Conservation (phyloP, 1,140 invertebrate species). For the Cryptotermes secundus region DNA sequence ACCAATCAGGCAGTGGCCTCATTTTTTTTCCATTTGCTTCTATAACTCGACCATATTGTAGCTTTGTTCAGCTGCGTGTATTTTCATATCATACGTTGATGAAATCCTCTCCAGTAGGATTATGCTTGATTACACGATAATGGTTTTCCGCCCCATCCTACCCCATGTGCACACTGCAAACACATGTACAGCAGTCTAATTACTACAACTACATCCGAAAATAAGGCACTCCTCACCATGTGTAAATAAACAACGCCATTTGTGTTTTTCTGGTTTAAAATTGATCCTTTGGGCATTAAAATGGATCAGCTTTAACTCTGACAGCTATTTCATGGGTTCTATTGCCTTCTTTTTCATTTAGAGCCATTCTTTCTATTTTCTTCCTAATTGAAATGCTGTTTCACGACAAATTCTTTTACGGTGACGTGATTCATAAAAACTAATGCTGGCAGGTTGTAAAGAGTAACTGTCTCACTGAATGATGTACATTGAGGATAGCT, state of each 20-base stretch:
- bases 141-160: constrained; percentile 5
- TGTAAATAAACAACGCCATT: constrained; percentile 10
- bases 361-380: background rate
- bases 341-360: background rate
- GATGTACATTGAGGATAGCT: background rate
- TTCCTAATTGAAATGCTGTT: background rate
- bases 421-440: background rate
- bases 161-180: background rate
- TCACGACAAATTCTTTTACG: background rate
- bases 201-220: constrained; percentile 8
- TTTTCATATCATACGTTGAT: constrained; percentile 27
- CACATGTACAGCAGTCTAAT: background rate
- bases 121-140: constrained; percentile 30
- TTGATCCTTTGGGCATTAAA: constrained; percentile 17
- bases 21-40: constrained; percentile 22
- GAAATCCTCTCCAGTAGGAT: constrained; percentile 25
- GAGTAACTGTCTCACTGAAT: background rate
- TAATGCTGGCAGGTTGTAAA: background rate
- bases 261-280: constrained; percentile 20
- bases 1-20: constrained; percentile 23
- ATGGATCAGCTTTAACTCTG: background rate
- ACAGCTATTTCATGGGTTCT: background rate
- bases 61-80: constrained; percentile 21
- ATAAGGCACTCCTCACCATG: background rate
- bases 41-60: background rate